Percentiles rank a stretch among this genome's conserved stretches.
phyloP scores from a whole-genome alignment of 2,113 vertebrate genomes.

The Sapayoa aenigma region DNA sequence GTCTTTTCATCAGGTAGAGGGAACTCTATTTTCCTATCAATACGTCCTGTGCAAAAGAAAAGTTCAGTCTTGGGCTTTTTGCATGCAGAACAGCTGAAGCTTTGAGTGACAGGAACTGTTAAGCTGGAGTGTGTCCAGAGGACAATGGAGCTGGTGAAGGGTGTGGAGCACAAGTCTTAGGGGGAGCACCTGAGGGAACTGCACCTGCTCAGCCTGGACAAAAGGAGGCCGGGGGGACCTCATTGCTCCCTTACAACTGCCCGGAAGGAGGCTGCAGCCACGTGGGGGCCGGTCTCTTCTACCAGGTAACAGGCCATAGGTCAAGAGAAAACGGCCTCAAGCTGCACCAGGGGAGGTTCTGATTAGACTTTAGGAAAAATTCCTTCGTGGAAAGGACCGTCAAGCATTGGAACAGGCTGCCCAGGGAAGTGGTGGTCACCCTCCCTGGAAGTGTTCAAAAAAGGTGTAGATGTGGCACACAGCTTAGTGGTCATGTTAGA shows the following conservation, averaged over 20 bases:
- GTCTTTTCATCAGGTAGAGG: conserved; percentile 97
- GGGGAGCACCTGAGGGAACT: not conserved
- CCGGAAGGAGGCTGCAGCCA: not conserved
- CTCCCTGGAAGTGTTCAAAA: not conserved
- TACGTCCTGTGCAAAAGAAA: conserved; percentile 80
- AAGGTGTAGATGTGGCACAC: not conserved
- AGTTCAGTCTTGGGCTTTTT: not conserved
- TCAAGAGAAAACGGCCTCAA: not conserved
- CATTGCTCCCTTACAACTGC: not conserved
- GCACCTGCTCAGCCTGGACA: not conserved
- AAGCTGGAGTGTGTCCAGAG: not conserved
- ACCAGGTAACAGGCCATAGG: not conserved
- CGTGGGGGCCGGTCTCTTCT: not conserved
- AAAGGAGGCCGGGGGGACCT: not conserved
- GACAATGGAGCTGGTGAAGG: not conserved
- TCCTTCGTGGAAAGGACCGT: no score
- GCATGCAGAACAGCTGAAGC: not conserved
- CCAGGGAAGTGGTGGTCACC: no score
- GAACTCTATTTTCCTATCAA: conserved; percentile 97
- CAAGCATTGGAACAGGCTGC: no score
- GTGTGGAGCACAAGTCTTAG: not conserved
- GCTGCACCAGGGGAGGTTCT: not conserved
- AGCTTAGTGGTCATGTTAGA: not conserved
- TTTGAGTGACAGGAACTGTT: not conserved
- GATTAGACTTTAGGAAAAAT: no score